Percentiles rank a stretch among this genome's conserved stretches.
These are phyloP conservation scores for Pandemis cinnamomeana DNA, from an alignment of 2,888 invertebrate species.

Conservation along the genomic window DNA sequence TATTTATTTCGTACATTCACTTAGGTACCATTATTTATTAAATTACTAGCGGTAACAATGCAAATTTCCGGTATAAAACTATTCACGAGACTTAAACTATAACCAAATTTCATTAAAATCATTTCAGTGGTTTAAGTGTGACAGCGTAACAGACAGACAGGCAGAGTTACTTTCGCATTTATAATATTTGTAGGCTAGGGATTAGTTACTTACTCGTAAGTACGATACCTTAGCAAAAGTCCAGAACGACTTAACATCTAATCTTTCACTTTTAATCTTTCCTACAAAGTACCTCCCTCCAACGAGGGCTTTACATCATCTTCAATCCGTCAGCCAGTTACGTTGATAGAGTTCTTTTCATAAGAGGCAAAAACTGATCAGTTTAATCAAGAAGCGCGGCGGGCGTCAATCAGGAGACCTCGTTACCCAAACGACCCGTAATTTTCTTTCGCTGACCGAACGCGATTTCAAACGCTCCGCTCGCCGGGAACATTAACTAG, in stretches of 20 bases:
- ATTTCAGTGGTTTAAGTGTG: too few species aligned
- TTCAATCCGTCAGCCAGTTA: constrained; percentile 56
- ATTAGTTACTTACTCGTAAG: too few species aligned
- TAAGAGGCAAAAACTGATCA: constrained; percentile 78
- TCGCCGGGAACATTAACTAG: constrained; percentile 41
- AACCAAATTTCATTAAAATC: too few species aligned
- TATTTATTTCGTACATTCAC: too few species aligned
- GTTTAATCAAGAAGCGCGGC: constrained; percentile 76
- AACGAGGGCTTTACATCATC: constrained; percentile 52
- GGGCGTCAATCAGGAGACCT: constrained; percentile 77
- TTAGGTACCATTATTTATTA: too few species aligned
- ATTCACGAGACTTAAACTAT: too few species aligned
- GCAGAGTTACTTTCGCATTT: too few species aligned
- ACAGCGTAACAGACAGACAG: too few species aligned
- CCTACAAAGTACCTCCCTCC: constrained; percentile 6
- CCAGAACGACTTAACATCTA: not conserved
- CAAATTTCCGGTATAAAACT: too few species aligned
- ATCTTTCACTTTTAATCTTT: constrained; percentile 2
- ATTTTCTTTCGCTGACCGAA: constrained; percentile 80
- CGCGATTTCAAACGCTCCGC: constrained; percentile 65
- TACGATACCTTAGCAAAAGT: not conserved
- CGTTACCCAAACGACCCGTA: constrained; percentile 78
- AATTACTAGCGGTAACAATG: too few species aligned
- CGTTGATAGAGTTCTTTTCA: constrained; percentile 72
- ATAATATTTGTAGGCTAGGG: too few species aligned